phyloP scores from a whole-genome alignment of 2,113 vertebrate genomes.

The Polypterus bichir region DNA sequence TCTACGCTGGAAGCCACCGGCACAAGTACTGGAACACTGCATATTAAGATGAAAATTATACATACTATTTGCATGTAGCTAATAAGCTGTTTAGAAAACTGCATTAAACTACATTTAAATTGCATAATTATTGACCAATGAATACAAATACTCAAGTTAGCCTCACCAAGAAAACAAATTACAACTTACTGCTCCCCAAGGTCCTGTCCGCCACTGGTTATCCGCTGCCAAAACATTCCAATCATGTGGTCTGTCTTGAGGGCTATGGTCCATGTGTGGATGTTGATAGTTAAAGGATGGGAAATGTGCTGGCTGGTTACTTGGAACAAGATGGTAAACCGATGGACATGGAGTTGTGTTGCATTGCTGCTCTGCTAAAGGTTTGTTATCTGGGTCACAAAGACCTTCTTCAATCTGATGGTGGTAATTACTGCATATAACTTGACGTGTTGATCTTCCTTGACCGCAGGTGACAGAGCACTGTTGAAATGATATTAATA shows the following conservation, averaged over 20 bases:
- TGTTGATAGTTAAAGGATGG: conserved; percentile 45
- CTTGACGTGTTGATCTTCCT: conserved; percentile 64
- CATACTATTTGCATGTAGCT: background rate
- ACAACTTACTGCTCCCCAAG: conserved; percentile 84
- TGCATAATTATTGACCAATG: background rate
- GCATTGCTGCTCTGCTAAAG: conserved; percentile 63
- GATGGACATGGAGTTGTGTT: conserved; percentile 53
- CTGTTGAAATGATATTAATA: conserved; percentile 39
- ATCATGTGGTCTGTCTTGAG: conserved; percentile 54
- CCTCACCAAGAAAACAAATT: background rate
- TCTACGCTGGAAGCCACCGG: conserved; percentile 71
- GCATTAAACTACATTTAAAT: background rate
- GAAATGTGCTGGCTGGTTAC: conserved; percentile 45
- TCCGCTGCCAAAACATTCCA: conserved; percentile 52
- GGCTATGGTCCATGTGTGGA: conserved; percentile 32
- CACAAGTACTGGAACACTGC: conserved; percentile 89
- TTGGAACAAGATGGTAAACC: conserved; percentile 44
- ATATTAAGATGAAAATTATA: background rate
- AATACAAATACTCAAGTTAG: background rate
- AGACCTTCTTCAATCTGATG: conserved; percentile 65
- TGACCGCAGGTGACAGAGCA: conserved; percentile 76
- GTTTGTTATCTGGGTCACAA: conserved; percentile 66
- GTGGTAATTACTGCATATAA: conserved; percentile 72
- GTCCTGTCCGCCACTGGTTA: conserved; percentile 90
- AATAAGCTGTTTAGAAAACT: background rate